Evolutionary conservation across 1,140 invertebrate species (phyloP), one percentile per base, ranked within the genome.

Genomic region (Cardiocondyla obscurior): DNA sequence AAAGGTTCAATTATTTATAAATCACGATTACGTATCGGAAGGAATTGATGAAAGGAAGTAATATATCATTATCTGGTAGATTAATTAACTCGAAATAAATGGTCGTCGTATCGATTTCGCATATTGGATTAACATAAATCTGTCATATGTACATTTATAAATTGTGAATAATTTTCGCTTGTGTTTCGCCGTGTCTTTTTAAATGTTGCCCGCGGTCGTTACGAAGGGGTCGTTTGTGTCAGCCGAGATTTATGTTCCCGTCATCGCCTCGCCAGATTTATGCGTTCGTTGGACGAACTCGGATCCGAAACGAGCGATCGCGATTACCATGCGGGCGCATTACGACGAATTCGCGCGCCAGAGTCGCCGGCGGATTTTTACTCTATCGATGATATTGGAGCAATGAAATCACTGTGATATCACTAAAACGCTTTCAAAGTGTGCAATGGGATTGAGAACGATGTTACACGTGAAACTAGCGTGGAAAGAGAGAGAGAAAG

Each of bases 321-420:
- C 72, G 73, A 82, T 70, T 36, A 33, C 51, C 16, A 42, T 62
- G 81, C 53, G 30, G 58, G 16, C 81, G 33, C 28, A 74, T 57
- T 39, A 25, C 49, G 79, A 89, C 84, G 87, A 88, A 67, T 53
- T 89, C 65, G 65, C 81, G 86, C 84, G 69, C 33, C 49, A 53
- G 88, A 85, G 55, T 85, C 81, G 89, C 89, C 88, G 77, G 89
- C 89, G 89, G 22, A 92, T 25, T 69, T 76, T 79, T 79, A 92
- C 91, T 93, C 92, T 93, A 93, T 92, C 89, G 91, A 94, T 94
- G 93, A 93, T 93, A 94, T 94, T 94, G 92, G 93, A 94, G 92
- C 93, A 94, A 94, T 94, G 93, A 94, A 94, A 93, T 94, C 92
- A 94, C 93, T 94, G 93, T 94, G 93, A 94, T 94, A 94, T 94